These are phyloP conservation scores for Nyleta sp. DNA, from an alignment of 2,888 invertebrate genomes.

Conservation along the genomic window DNA sequence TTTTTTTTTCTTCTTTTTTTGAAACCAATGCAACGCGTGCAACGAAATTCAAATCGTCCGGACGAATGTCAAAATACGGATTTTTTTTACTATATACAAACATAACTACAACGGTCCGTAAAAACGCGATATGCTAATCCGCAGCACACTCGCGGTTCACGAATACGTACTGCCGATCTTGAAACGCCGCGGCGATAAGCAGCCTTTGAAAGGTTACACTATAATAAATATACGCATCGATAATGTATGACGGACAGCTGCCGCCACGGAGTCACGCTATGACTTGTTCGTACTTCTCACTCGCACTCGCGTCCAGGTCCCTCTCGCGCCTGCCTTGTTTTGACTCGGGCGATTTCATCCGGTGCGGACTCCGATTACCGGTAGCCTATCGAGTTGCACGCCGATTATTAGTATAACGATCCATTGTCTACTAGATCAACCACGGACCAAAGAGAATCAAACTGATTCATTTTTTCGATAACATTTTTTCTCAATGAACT, in stretches of 20 bases:
- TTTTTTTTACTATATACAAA: too few species aligned
- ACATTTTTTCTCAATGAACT: slow-evolving; percentile 29
- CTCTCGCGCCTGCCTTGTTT: slow-evolving; percentile 61
- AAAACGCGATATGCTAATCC: slow-evolving; percentile 37
- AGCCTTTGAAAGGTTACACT: slow-evolving; percentile 51
- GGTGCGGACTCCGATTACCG: slow-evolving; percentile 66
- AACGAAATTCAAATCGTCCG: too few species aligned
- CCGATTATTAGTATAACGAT: slow-evolving; percentile 78
- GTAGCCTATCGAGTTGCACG: slow-evolving; percentile 62
- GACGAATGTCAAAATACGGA: too few species aligned
- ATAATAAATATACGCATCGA: slow-evolving; percentile 61
- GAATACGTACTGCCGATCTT: slow-evolving; percentile 20
- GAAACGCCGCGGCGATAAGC: slow-evolving; percentile 44
- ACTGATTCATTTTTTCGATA: slow-evolving; percentile 57
- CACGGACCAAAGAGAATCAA: slow-evolving; percentile 34
- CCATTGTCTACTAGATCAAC: slow-evolving; percentile 75
- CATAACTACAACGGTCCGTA: neutral
- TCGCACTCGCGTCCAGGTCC: slow-evolving; percentile 49
- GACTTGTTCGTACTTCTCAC: slow-evolving; percentile 56
- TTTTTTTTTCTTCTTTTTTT: too few species aligned
- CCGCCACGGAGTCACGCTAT: slow-evolving; percentile 50
- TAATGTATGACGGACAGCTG: slow-evolving; percentile 61
- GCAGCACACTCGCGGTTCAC: slow-evolving; percentile 2
- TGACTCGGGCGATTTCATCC: slow-evolving; percentile 68
- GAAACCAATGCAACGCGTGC: too few species aligned